These are phyloP conservation scores for Turritopsis dohrnii DNA, from an alignment of 30 jellyfish, hydroid and myxozoan species.

Conservation along the genomic window DNA sequence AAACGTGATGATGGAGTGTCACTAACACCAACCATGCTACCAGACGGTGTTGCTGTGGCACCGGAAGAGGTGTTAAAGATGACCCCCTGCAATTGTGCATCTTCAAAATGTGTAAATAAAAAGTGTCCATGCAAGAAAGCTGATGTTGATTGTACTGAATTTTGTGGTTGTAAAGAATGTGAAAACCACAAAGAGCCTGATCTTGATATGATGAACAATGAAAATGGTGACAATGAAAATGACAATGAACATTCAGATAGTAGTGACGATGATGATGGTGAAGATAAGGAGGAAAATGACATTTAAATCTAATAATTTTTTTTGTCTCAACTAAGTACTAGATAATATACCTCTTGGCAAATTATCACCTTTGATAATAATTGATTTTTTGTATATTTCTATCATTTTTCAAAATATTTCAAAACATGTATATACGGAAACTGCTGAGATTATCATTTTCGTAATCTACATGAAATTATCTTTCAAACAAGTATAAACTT, in stretches of 20 bases:
- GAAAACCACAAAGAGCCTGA: constrained; percentile 7
- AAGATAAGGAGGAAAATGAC: background rate
- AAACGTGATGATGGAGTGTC: constrained; percentile 10
- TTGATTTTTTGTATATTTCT: no score
- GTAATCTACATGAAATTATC: no score
- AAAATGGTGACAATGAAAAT: background rate
- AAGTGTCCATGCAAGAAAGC: background rate
- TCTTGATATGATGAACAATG: no score
- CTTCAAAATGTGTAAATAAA: background rate
- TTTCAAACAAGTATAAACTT: no score
- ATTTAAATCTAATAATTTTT: no score
- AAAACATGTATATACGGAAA: no score
- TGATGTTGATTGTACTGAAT: no score
- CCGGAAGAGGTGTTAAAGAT: background rate
- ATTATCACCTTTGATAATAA: no score
- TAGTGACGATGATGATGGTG: constrained; percentile 1
- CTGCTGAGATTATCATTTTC: no score
- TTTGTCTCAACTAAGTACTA: background rate
- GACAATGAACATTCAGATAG: background rate
- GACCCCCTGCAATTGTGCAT: constrained; percentile 9
- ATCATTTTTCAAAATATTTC: no score
- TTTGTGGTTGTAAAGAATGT: constrained; percentile 6
- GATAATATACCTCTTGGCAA: no score
- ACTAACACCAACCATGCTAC: background rate
- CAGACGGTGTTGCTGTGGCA: constrained; percentile 4